phyloP scores from a whole-genome alignment of 2,888 invertebrate species.

The Siphlonurus alternatus region DNA sequence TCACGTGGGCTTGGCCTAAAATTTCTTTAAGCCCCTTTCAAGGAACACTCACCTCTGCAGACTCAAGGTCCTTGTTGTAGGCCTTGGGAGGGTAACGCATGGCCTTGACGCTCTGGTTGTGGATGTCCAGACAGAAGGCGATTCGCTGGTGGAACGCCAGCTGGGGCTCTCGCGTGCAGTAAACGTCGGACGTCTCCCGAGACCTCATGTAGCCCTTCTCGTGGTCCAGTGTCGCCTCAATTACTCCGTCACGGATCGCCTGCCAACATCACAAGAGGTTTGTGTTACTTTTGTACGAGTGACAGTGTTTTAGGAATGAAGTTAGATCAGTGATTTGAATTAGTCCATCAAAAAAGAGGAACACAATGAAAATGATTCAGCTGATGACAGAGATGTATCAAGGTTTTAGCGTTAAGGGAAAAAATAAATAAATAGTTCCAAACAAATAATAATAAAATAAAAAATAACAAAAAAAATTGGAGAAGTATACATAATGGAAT shows the following conservation, averaged over 20 bases:
- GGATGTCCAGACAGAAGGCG: constrained; percentile 91
- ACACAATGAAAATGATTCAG: not conserved
- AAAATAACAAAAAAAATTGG: no score
- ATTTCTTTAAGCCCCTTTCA: no score
- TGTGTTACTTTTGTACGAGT: constrained; percentile 6
- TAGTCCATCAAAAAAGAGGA: not conserved
- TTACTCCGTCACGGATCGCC: constrained; percentile 94
- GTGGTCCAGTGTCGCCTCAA: constrained; percentile 93
- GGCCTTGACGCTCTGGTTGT: constrained; percentile 98
- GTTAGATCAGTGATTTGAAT: not conserved
- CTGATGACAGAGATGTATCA: no score
- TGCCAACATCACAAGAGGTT: constrained; percentile 12
- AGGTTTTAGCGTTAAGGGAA: no score
- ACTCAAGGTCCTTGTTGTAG: constrained; percentile 94
- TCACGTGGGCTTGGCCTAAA: no score
- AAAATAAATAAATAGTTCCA: no score
- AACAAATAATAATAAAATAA: no score
- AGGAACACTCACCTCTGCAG: constrained; percentile 60
- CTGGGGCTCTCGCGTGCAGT: constrained; percentile 91
- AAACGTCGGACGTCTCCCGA: constrained; percentile 92
- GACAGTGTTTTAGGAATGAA: no score
- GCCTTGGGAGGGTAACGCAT: constrained; percentile 99
- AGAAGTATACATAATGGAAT: no score
- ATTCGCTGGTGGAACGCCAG: constrained; percentile 94
- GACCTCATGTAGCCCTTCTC: constrained; percentile 93